Percentiles rank a stretch among this genome's conserved stretches.
These are phyloP conservation scores for Lates japonicus DNA, from an alignment of 2,797 vertebrate genomes.

Conservation along the genomic window DNA sequence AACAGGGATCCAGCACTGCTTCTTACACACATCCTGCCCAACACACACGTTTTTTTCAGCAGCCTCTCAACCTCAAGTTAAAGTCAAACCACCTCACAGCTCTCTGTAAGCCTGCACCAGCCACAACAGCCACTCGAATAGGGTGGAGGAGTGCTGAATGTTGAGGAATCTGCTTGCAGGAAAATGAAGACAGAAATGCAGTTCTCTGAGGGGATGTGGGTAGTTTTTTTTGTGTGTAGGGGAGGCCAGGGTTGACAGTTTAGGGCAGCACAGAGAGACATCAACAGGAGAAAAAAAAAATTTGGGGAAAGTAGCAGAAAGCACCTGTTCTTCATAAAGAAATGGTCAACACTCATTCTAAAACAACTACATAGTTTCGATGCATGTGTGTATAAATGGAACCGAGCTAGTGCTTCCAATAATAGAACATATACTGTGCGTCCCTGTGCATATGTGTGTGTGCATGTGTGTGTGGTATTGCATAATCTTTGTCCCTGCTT, in stretches of 20 bases:
- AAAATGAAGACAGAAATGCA: conserved; percentile 51
- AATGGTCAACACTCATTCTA: conserved; percentile 20
- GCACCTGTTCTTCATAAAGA: conserved; percentile 55
- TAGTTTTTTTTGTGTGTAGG: conserved; percentile 4
- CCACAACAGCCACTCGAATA: conserved; percentile 57
- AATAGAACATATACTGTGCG: conserved; percentile 45
- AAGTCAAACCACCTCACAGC: conserved; percentile 74
- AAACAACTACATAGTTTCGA: conserved; percentile 30
- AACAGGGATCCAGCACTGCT: conserved; percentile 83
- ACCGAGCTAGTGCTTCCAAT: conserved; percentile 28
- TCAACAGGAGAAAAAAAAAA: no score
- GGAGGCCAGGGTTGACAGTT: conserved; percentile 32
- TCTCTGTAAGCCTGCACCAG: conserved; percentile 71
- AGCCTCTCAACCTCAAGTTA: conserved; percentile 81
- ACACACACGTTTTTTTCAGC: conserved; percentile 82
- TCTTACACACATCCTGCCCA: conserved; percentile 86
- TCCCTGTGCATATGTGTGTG: conserved; percentile 39
- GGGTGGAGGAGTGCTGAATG: conserved; percentile 59
- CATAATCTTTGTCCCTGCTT: conserved; percentile 68
- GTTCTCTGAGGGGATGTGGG: conserved; percentile 37
- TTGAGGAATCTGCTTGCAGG: conserved; percentile 61
- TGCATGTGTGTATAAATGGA: conserved; percentile 32
- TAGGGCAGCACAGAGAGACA: no score
- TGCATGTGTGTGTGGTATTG: conserved; percentile 51
- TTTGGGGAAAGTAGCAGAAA: no score